Evolutionary conservation across 2,888 invertebrate species (phyloP).

Genomic region (Thecophora atra): DNA sequence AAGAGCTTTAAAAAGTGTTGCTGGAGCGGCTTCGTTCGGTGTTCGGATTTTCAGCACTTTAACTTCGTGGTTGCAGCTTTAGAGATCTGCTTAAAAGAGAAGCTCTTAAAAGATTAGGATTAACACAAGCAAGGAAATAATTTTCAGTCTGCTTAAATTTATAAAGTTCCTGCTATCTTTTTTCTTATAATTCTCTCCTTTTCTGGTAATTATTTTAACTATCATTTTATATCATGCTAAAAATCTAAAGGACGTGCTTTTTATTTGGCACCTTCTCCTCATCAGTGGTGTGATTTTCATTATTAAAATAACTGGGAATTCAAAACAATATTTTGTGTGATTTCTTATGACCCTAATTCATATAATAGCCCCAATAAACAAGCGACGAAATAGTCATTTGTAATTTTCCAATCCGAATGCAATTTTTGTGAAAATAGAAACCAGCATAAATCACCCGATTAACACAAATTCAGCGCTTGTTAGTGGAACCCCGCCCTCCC

Average conservation of each 20-base stretch:
- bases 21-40: neutral
- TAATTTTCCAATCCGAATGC: constrained; percentile 23
- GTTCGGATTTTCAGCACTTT: constrained; percentile 2
- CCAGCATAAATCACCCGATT: constrained; percentile 27
- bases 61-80: constrained; percentile 3
- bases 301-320: too few relatives aligned
- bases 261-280: too few relatives aligned
- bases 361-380: too few relatives aligned
- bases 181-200: too few relatives aligned
- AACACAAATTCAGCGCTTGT: constrained; percentile 28
- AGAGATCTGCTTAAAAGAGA: neutral
- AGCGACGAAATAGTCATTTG: neutral
- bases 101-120: neutral
- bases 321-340: too few relatives aligned
- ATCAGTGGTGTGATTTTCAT: too few relatives aligned
- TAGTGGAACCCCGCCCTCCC: constrained; percentile 9
- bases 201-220: too few relatives aligned
- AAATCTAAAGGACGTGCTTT: too few relatives aligned
- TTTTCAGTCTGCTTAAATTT: neutral
- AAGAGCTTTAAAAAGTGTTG: neutral
- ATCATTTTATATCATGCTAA: too few relatives aligned
- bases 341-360: too few relatives aligned
- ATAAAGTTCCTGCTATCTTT: neutral
- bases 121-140: neutral
- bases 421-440: constrained; percentile 19